phyloP scores from a whole-genome alignment of 2,113 vertebrate genomes.

The Pitta sordida region DNA sequence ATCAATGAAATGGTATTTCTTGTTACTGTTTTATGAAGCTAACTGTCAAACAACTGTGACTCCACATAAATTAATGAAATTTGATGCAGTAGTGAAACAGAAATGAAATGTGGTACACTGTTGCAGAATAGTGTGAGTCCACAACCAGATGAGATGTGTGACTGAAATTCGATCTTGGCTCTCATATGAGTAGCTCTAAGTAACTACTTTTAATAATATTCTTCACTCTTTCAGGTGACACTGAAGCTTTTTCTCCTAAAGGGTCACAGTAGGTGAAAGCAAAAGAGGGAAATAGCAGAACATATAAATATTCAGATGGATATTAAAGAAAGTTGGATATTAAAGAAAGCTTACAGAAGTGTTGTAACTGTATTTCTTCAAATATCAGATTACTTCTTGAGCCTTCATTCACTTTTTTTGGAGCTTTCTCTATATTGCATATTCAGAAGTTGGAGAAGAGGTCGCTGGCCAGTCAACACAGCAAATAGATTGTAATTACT shows the following conservation, averaged over 20 bases:
- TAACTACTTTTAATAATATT: not conserved
- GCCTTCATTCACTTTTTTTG: not conserved
- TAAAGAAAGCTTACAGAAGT: not conserved
- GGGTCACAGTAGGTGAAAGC: not conserved
- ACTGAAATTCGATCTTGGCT: not conserved
- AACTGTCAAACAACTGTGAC: not conserved
- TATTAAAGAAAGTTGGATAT: not conserved
- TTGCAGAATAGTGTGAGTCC: not conserved
- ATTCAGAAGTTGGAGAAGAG: not conserved
- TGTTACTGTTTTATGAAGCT: not conserved
- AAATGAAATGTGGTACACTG: not conserved
- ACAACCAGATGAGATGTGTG: not conserved
- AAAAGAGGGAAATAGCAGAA: not conserved
- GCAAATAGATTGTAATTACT: conserved; percentile 29
- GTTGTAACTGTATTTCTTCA: not conserved
- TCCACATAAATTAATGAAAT: not conserved
- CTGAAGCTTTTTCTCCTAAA: not conserved
- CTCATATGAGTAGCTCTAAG: not conserved
- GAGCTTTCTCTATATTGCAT: not conserved
- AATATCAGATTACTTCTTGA: not conserved
- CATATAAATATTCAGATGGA: not conserved
- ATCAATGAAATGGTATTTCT: not conserved
- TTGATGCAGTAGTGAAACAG: not conserved
- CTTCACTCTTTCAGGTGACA: not conserved
- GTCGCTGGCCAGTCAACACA: not conserved